Percentiles rank a stretch among this genome's conserved stretches.
Evolutionary conservation across 2,113 vertebrate species (phyloP).

Genomic region (Malurus cyaneus): DNA sequence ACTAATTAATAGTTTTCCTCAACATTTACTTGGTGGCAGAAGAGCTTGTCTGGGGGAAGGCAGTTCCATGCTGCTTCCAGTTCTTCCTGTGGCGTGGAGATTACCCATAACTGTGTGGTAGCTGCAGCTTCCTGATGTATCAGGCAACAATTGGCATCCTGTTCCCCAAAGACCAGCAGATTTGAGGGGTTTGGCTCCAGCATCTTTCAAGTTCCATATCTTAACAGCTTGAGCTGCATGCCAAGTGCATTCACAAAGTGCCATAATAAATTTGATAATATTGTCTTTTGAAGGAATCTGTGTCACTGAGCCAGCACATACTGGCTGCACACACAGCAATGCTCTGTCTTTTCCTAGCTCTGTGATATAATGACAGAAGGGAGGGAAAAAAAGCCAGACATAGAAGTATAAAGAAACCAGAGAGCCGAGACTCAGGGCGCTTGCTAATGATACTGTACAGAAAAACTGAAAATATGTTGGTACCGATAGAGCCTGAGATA

Average conservation of each 20-base stretch:
- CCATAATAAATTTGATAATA: neutral
- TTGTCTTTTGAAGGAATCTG: neutral
- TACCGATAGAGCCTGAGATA: neutral
- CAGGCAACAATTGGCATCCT: neutral
- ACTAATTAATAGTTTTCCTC: neutral
- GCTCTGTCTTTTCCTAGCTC: neutral
- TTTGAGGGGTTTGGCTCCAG: neutral
- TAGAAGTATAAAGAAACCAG: neutral
- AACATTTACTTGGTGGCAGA: neutral
- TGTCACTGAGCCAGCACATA: neutral
- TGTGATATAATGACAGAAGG: neutral
- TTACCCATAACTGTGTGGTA: neutral
- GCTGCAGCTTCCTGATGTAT: neutral
- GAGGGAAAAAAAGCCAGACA: neutral
- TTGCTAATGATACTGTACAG: neutral
- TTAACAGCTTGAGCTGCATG: neutral
- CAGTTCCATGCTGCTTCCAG: neutral
- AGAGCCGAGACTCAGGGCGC: neutral
- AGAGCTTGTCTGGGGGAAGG: neutral
- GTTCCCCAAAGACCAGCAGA: neutral
- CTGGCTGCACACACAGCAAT: neutral
- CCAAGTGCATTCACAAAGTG: neutral
- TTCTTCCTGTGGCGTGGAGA: neutral
- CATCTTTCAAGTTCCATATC: neutral
- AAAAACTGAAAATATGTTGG: neutral